These are phyloP conservation scores for Mnemiopsis leidyi DNA, from an alignment of 37 sponge, comb jelly and placozoan genomes.

Conservation along the genomic window DNA sequence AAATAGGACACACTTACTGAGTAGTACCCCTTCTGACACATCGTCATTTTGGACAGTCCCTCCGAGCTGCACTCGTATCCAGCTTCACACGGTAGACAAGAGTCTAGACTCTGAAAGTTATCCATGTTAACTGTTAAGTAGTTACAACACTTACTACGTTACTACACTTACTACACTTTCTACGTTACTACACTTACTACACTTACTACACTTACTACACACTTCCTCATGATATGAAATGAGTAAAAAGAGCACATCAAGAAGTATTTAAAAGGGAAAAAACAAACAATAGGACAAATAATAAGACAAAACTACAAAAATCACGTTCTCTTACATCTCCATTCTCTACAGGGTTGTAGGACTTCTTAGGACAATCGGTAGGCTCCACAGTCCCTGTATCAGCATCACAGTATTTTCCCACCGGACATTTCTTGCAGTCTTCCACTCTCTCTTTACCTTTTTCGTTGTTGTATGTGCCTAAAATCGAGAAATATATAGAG, in stretches of 20 bases:
- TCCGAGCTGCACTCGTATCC: constrained; percentile 21
- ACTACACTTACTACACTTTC: no score
- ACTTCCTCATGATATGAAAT: no score
- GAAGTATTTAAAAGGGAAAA: no score
- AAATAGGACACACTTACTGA: constrained; percentile 36
- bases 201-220: no score
- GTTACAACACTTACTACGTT: no score
- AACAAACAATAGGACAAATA: no score
- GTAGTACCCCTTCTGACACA: constrained; percentile 51
- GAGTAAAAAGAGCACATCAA: no score
- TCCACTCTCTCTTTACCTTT: background rate
- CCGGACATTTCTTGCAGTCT: constrained; percentile 61
- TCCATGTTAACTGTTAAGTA: no score
- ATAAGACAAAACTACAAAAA: no score
- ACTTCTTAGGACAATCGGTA: constrained; percentile 34
- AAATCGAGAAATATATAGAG: background rate
- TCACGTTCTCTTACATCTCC: background rate
- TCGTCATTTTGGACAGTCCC: background rate
- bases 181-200: no score
- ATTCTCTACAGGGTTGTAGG: constrained; percentile 59
- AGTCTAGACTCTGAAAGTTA: background rate
- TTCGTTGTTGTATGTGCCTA: constrained; percentile 66
- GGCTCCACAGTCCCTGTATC: constrained; percentile 22
- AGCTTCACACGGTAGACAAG: constrained; percentile 20
- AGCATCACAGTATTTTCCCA: constrained; percentile 54